Evolutionary conservation across 2,888 invertebrate genomes (phyloP), one percentile per base, ranked within the genome.

Genomic region (Tenodera sinensis): DNA sequence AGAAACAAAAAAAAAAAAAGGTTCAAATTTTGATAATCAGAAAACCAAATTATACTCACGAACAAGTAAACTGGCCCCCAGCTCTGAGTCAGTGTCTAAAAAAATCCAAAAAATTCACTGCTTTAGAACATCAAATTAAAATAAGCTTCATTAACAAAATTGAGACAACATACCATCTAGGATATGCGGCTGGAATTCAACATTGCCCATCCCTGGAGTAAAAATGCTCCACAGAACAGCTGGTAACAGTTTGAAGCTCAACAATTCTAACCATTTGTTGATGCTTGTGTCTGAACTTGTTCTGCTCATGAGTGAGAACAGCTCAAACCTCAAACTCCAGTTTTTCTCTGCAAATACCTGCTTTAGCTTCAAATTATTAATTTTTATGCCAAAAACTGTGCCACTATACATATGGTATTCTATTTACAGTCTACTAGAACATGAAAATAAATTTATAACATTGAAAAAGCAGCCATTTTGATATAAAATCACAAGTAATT

Each of bases 11-110:
- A 30, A 30, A 30, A 71, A 71, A 71, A 71, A 71, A 71, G 54
- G 54, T 71, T 25, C 54, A 71, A 71, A 71, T 71, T 71, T 71
- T 71, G 54, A 71, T 71, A 71, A 42, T 71, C 54, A 71, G 20
- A 20, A 71, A 71, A 71, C 54, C 54, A 90, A 89, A 87, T 90
- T 89, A 89, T 90, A 90, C 90, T 90, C 90, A 90, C 90, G 90
- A 90, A 89, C 90, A 90, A 90, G 90, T 86, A 90, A 90, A 90
- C 90, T 90, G 90, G 90, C 89, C 90, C 89, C 89, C 90, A 89
- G 90, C 90, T 90, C 90, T 88, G 90, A 89, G 90, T 90, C 90
- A 88, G 90, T 90, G 89, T 90, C 90, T 90, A 90, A 90, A 90
- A 90, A 90, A 88, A 90, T 90, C 90, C 90, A 88, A 90, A 90